Base-by-base conservation (phyloP, 2,113 vertebrate species). In the Lasiurus cinereus region DNA sequence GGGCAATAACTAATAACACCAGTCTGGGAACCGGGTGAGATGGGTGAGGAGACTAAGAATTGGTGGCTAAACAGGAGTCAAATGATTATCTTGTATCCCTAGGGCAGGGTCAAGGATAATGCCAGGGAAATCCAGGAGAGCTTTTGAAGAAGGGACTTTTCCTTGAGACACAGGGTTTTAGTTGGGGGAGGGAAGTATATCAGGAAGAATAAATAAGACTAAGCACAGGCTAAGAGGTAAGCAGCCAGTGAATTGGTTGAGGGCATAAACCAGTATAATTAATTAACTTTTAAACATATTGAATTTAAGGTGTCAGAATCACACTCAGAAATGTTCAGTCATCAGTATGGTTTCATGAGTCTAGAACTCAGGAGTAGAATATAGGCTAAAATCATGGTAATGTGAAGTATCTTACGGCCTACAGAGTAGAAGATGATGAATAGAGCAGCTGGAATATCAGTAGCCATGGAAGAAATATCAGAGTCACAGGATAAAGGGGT, bases 51-150 rank as follows among this genome's bases (percentile, higher is more conserved):
- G 4, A 2, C n/a, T 62, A 18, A 33, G 83, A 73, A 21, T 11
- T 24, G 13, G 9, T 33, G 13, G 33, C 8, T 83, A 83, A 66
- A 59, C 0, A 39, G 6, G 11, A 80, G 18, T 80, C 56, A 76
- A 16, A 24, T 36, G 54, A 70, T 50, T 84, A 13, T 69, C 6
- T 52, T 48, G 1, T 16, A 56, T 0, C 9, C 15, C 31, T 39
- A 73, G 13, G 21, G n/a, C 27, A 27, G 1, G 5, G 1, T 43
- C 14, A 82, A 43, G 16, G 43, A 21, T 77, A 88, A 67, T 3
- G 6, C 15, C n/a, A 62, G 21, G 62, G 1, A 1, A 29, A 31
- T 48, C 19, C 11, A 46, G 3, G 0, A 0, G 16, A 8, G 4
- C 2, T 78, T 50, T 64, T 79, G 78, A 70, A 74, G 54, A 82